Evolutionary conservation across 2,888 invertebrate species (phyloP), one percentile per base, ranked within the genome.

Genomic region (Noctuana brunneofusca): DNA sequence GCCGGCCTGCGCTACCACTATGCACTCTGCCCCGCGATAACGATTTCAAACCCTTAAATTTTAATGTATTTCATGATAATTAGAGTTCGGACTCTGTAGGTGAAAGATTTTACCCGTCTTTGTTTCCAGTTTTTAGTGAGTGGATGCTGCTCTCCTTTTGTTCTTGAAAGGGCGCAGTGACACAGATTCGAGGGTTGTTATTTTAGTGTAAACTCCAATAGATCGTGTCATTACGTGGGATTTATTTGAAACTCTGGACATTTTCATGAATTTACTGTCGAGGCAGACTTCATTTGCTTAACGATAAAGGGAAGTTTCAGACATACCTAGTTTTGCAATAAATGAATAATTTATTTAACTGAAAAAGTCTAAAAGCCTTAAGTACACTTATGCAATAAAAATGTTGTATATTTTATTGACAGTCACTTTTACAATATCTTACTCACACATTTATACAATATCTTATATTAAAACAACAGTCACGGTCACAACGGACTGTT

Each of bases 11-110:
- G 76, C 78, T 75, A 78, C 76, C 76, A 76, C 79, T 74, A 81
- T 84, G 85, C 85, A 86, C 80, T 83, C 75, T 72, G 56, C 69
- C 70, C 58, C 67, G 63, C 75, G 84, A 86, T 87, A 86, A 84
- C 80, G 81, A 86, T 84, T 83, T 73, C 69, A 80, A 78, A 73
- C 71, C 72, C 52, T 43, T 43, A 52, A 41, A 41, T 52, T 50
- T 41, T 18, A 18, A 16, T 41, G 50, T 50, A 16, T 50, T 53
- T 52, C 58, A 59, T 18, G 50, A 11, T 16, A 27, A 41, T 41
- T 41, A 27, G 24, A 49, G 24, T 20, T 24, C 24, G n/a, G 16
- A 41, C 16, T 16, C 16, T 41, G 41, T 2, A 11, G 24, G n/a
- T 48, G 22, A 48, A 48, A 48, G 22, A 48, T 48, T 48, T 11